phyloP scores from a whole-genome alignment of 2,888 invertebrate species.

The Agrotis puta region DNA sequence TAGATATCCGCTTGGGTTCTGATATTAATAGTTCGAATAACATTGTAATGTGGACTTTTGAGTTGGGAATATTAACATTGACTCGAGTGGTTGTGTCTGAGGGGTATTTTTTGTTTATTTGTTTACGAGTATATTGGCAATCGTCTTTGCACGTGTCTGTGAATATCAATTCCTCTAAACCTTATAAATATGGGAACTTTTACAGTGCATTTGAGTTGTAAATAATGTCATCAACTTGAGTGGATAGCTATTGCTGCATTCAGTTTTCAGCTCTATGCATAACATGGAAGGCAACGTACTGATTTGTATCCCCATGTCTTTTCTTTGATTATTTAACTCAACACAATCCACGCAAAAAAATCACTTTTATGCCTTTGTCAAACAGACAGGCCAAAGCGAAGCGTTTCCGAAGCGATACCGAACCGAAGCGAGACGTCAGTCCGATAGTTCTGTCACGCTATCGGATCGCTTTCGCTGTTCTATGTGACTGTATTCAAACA shows the following conservation, averaged over 20 bases:
- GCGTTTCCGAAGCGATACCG: too few relatives aligned
- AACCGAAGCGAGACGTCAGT: too few relatives aligned
- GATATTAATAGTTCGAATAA: conserved; percentile 48
- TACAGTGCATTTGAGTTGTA: neutral
- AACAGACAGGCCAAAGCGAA: too few relatives aligned
- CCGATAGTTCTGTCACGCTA: too few relatives aligned
- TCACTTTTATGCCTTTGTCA: too few relatives aligned
- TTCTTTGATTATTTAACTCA: neutral
- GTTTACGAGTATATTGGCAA: neutral
- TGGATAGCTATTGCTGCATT: neutral
- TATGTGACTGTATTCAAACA: too few relatives aligned
- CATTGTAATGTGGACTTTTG: conserved; percentile 19
- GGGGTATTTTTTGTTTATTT: conserved; percentile 24
- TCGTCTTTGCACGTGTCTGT: neutral
- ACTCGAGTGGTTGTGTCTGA: conserved; percentile 11
- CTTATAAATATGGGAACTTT: neutral
- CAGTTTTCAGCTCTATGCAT: neutral
- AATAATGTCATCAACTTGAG: neutral
- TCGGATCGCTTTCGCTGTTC: too few relatives aligned
- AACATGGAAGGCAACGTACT: neutral
- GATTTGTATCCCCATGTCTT: neutral
- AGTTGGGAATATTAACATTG: conserved; percentile 27
- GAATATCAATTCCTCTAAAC: neutral
- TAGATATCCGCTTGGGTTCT: conserved; percentile 31
- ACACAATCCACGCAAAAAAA: neutral